Evolutionary conservation across 2,113 vertebrate species (phyloP).

Genomic region (Vanacampus margaritifer): DNA sequence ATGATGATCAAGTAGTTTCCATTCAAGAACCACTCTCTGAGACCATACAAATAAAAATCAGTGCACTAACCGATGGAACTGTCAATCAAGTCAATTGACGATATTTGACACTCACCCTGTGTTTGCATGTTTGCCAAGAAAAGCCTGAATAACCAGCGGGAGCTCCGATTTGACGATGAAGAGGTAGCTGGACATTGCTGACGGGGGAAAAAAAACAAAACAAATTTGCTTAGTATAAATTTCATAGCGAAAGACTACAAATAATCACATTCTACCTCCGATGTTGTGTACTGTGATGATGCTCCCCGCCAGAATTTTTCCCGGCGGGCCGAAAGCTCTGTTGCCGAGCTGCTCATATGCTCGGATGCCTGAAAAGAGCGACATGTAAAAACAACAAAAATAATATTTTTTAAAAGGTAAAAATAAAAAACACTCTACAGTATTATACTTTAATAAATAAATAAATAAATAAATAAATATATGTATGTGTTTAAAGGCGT

Average conservation of each 20-base stretch:
- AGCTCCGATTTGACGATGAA: constrained; percentile 88
- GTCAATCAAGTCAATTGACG: not conserved
- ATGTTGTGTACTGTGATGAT: constrained; percentile 84
- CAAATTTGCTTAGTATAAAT: not conserved
- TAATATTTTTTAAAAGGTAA: no score
- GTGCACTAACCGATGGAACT: not conserved
- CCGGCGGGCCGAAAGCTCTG: constrained; percentile 74
- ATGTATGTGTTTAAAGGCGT: no score
- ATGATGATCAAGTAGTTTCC: constrained; percentile 81
- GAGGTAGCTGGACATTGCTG: constrained; percentile 89
- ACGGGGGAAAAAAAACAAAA: constrained; percentile 15
- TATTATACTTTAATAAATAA: no score
- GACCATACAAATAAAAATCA: constrained; percentile 40
- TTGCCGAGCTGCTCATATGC: constrained; percentile 85
- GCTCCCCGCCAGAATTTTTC: constrained; percentile 76
- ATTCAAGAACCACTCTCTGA: constrained; percentile 80
- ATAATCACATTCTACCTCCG: constrained; percentile 57
- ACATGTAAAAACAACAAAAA: no score
- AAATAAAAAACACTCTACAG: no score
- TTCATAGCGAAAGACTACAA: not conserved
- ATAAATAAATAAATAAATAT: no score
- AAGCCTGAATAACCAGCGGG: constrained; percentile 81
- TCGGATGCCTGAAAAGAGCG: constrained; percentile 71
- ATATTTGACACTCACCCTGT: constrained; percentile 60
- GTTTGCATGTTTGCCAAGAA: constrained; percentile 62